Base-by-base conservation (phyloP, 2,113 vertebrate species). In the Phalacrocorax brasilianus region DNA sequence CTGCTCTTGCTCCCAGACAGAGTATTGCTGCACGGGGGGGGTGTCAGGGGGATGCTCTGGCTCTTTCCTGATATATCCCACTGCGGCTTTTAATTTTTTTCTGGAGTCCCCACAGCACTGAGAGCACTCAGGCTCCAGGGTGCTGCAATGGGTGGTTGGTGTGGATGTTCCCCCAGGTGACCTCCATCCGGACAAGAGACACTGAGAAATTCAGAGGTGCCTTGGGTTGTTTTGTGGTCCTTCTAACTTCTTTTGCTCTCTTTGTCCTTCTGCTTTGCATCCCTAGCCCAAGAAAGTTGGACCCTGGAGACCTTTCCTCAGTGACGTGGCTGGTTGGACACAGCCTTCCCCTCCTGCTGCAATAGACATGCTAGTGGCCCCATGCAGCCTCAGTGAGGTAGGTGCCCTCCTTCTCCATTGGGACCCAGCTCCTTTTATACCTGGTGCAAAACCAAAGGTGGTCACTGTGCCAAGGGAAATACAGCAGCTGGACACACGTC, bases 401-500 rank as follows among this genome's bases (percentile, higher is more conserved):
- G 6, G 95, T 95, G 77, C 16, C 12, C 49, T 56, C 33, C 70
- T 8, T 7, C 4, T n/a, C 52, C 70, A 0, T 1, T 1, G 3
- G 59, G 28, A 50, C 52, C 27, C 28, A 2, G 28, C 55, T 32
- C 22, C 80, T 55, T 5, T 49, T 59, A 27, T 18, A 32, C 55
- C 52, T 28, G 38, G 16, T 19, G 59, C 35, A 18, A 52, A 35
- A 8, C 62, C 12, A 0, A 14, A 27, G 9, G 77, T 30, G 12
- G 28, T 5, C 23, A 1, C 7, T 62, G 42, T 35, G 33, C 44
- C 32, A 26, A 22, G 45, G 24, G 47, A n/a, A 22, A 20, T 7
- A 2, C 9, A 10, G 62, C 70, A 9, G 67, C n/a, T 3, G 52
- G n/a, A 23, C 53, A 23, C 6, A 0, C 2, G 21, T 22, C 14